Evolutionary conservation across 2,113 vertebrate species (phyloP).

Genomic region (Pristiophorus japonicus): DNA sequence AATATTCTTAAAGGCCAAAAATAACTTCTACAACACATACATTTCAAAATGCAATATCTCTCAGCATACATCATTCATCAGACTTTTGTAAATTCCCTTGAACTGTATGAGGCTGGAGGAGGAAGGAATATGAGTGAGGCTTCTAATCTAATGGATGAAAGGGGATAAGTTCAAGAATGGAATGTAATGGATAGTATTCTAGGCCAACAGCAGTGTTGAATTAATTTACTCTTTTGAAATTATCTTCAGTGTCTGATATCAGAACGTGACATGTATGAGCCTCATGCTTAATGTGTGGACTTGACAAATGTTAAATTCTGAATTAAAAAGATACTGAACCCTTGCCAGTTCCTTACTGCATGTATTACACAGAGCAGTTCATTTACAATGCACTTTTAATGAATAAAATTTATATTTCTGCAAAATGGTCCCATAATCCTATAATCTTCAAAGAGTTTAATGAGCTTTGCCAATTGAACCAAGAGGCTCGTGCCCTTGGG

Average conservation of each 20-base stretch:
- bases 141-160: conserved; percentile 26
- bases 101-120: not conserved
- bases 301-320: not conserved
- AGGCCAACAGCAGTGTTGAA: not conserved
- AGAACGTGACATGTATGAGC: not conserved
- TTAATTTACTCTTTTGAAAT: conserved; percentile 12
- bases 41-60: conserved; percentile 26
- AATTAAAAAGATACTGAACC: not conserved
- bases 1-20: not conserved
- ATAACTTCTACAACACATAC: not conserved
- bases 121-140: conserved; percentile 7
- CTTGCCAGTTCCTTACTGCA: not conserved
- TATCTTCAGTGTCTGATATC: not conserved
- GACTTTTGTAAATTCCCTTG: not conserved
- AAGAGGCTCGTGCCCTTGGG: not conserved
- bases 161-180: not conserved
- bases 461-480: conserved; percentile 30
- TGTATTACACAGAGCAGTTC: not conserved
- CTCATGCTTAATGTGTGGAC: not conserved
- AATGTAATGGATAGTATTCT: not conserved
- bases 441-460: conserved; percentile 31
- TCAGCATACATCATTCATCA: not conserved
- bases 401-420: conserved; percentile 27
- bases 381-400: conserved; percentile 16
- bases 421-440: conserved; percentile 5